Evolutionary conservation across 37 sponge, comb jelly and placozoan genomes (phyloP).

Genomic region (Halichondria panicea): DNA sequence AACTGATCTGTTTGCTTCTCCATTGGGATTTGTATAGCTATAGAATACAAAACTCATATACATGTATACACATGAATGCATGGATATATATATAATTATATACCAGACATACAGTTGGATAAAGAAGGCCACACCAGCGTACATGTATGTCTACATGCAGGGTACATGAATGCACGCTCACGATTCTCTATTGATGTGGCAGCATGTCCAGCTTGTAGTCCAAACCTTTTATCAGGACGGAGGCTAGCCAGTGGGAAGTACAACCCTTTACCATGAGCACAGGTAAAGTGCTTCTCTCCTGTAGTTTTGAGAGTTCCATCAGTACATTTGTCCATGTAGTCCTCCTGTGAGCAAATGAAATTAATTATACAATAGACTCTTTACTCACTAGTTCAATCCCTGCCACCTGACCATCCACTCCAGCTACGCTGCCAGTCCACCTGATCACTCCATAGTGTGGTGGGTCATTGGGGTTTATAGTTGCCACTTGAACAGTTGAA

Average conservation of each 20-base stretch:
- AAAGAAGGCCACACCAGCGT: too few species aligned
- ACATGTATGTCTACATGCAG: too few species aligned
- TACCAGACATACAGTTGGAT: too few species aligned
- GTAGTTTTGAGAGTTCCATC: slow-evolving; percentile 48
- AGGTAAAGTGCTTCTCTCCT: slow-evolving; percentile 49
- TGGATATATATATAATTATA: too few species aligned
- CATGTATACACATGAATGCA: too few species aligned
- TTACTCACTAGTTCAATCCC: slow-evolving; percentile 77
- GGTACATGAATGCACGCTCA: slow-evolving; percentile 2
- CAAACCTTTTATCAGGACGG: slow-evolving; percentile 52
- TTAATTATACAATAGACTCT: too few species aligned
- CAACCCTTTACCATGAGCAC: slow-evolving; percentile 41
- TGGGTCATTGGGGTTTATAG: neutral
- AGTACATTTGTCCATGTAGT: too few species aligned
- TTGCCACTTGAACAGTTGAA: neutral
- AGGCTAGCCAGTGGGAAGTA: slow-evolving; percentile 43
- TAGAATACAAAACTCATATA: too few species aligned
- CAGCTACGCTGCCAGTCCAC: slow-evolving; percentile 63
- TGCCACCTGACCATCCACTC: slow-evolving; percentile 33
- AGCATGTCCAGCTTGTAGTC: neutral
- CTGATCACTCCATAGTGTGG: slow-evolving; percentile 45
- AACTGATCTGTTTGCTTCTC: neutral
- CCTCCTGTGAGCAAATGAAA: slow-evolving; percentile 45
- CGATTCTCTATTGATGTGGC: slow-evolving; percentile 18
- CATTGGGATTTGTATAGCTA: too few species aligned